Percentiles rank a stretch among this genome's conserved stretches.
These are phyloP conservation scores for Poecilobothrus nobilitatus DNA, from an alignment of 2,888 invertebrate species.

Conservation along the genomic window DNA sequence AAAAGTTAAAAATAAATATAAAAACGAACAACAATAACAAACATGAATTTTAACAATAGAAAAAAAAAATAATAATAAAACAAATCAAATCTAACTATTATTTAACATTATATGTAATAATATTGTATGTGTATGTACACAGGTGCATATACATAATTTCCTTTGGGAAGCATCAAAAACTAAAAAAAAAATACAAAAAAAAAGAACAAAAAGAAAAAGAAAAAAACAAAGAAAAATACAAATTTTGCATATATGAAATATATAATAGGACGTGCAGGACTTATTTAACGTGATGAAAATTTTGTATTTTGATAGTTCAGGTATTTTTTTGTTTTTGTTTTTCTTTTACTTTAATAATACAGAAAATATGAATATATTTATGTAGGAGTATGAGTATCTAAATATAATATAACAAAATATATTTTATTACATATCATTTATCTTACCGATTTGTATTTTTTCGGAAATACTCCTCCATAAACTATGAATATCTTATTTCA, in stretches of 20 bases:
- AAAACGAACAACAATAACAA: background rate
- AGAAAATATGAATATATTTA: too few species aligned
- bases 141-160: constrained; percentile 4
- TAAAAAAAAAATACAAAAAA: too few species aligned
- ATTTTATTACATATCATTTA: too few species aligned
- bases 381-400: too few species aligned
- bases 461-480: too few species aligned
- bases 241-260: background rate
- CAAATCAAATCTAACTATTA: background rate
- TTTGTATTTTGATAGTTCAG: background rate
- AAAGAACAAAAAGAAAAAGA: background rate
- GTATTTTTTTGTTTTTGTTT: too few species aligned
- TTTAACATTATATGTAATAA: background rate
- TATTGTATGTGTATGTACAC: background rate
- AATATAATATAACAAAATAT: too few species aligned
- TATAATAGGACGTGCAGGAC: background rate
- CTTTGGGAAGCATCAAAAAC: background rate
- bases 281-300: background rate
- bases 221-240: too few species aligned
- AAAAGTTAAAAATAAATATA: background rate
- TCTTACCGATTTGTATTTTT: too few species aligned
- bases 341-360: too few species aligned
- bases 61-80: background rate
- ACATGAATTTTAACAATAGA: background rate
- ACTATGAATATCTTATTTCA: too few species aligned